Evolutionary conservation across 2,888 invertebrate genomes (phyloP).

Genomic region (Schizotus pectinicornis): DNA sequence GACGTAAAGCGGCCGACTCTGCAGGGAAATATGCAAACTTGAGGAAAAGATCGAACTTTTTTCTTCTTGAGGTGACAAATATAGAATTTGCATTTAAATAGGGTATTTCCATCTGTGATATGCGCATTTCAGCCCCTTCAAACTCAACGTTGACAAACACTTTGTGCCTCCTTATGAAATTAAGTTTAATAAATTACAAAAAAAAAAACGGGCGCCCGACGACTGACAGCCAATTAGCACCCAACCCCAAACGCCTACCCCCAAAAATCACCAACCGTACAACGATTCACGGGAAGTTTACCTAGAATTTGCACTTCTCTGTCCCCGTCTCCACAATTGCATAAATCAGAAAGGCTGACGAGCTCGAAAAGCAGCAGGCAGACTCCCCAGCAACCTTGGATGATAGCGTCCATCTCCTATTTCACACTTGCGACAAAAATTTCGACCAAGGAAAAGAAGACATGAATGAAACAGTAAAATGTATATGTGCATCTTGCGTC

Average conservation of each 20-base stretch:
- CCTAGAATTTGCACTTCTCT: too few species aligned
- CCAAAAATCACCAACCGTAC: too few species aligned
- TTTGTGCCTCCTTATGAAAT: conserved; percentile 51
- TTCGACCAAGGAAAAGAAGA: too few species aligned
- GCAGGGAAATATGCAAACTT: conserved; percentile 56
- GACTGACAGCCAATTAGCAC: neutral
- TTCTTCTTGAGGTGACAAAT: conserved; percentile 65
- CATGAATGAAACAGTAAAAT: too few species aligned
- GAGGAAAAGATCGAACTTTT: conserved; percentile 59
- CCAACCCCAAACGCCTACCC: neutral
- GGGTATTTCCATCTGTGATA: conserved; percentile 70
- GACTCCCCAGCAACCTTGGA: too few species aligned
- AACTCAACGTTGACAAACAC: conserved; percentile 51
- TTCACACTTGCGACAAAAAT: too few species aligned
- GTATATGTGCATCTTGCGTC: too few species aligned
- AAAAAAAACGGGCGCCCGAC: conserved; percentile 4
- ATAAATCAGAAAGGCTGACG: too few species aligned
- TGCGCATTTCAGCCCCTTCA: conserved; percentile 48
- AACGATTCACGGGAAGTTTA: too few species aligned
- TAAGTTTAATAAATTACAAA: conserved; percentile 43
- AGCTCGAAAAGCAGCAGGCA: too few species aligned
- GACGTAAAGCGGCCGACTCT: conserved; percentile 38
- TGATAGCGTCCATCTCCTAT: too few species aligned
- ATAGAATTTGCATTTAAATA: conserved; percentile 73
- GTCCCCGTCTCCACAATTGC: too few species aligned